Percentiles rank a stretch among this genome's conserved stretches.
Evolutionary conservation across 1,140 invertebrate species (phyloP).

Genomic region (Nymphalis io): DNA sequence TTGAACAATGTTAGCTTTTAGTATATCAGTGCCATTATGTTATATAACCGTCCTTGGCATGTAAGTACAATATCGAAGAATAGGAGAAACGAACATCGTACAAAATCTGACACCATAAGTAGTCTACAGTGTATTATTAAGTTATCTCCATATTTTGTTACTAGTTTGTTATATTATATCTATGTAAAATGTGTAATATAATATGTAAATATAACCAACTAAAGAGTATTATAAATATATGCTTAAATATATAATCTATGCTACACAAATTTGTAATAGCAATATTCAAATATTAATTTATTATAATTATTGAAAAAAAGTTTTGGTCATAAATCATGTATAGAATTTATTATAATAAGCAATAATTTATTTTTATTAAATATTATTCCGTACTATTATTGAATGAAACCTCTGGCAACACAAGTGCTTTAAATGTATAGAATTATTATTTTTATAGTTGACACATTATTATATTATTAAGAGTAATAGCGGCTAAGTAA

Average conservation of each 20-base stretch:
- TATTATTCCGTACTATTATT: not conserved
- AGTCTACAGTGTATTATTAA: not conserved
- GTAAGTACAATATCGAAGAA: conserved; percentile 40
- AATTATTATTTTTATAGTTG: conserved; percentile 4
- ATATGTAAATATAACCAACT: conserved; percentile 22
- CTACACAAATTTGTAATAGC: not conserved
- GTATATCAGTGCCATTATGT: conserved; percentile 46
- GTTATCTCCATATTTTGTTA: conserved; percentile 12
- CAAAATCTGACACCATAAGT: conserved; percentile 14
- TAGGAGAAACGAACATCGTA: conserved; percentile 3
- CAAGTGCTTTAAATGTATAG: conserved; percentile 4
- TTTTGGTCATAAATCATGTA: conserved; percentile 1
- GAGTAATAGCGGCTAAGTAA: not conserved
- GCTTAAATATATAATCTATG: not conserved
- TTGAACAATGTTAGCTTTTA: conserved; percentile 27
- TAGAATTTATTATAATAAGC: not conserved
- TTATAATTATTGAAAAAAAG: not conserved
- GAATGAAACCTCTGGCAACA: conserved; percentile 8
- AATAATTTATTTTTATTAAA: conserved; percentile 11
- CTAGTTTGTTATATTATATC: conserved; percentile 14
- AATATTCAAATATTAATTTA: too few relatives aligned
- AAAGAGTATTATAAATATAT: conserved; percentile 23
- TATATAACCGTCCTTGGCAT: conserved; percentile 49
- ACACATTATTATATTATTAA: conserved; percentile 10
- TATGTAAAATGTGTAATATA: conserved; percentile 28